A percentile compares a stretch with the other conserved stretches of the same genome.
Conservation (phyloP, 2,113 vertebrate genomes). For the Andinoacara biseriatus region DNA sequence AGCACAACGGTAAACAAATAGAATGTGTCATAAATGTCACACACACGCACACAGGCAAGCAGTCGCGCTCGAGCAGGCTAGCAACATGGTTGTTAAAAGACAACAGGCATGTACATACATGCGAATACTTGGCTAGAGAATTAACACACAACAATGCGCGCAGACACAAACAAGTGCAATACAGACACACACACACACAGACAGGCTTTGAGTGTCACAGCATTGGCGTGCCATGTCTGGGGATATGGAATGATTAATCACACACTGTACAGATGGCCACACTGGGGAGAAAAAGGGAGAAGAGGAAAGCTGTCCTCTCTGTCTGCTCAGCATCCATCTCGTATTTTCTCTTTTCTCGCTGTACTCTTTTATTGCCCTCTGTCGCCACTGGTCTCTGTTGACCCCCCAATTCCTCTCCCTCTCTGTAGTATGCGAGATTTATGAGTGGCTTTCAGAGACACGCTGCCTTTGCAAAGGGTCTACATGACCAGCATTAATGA, state of each 20-base stretch:
- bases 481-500: slow-evolving; percentile 50
- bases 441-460: slow-evolving; percentile 43
- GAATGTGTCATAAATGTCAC: slow-evolving; percentile 50
- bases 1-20: slow-evolving; percentile 56
- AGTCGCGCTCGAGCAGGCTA: not conserved
- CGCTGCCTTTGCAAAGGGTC: slow-evolving; percentile 13
- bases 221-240: slow-evolving; percentile 62
- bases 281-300: slow-evolving; percentile 52
- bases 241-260: slow-evolving; percentile 75
- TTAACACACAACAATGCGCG: not conserved
- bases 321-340: slow-evolving; percentile 43
- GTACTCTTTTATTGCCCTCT: not conserved
- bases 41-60: not conserved
- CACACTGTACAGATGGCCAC: slow-evolving; percentile 72
- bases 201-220: slow-evolving; percentile 56
- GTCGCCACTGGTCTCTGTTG: slow-evolving; percentile 35
- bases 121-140: slow-evolving; percentile 29
- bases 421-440: slow-evolving; percentile 46
- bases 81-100: slow-evolving; percentile 4
- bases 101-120: slow-evolving; percentile 19
- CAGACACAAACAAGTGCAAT: slow-evolving; percentile 6
- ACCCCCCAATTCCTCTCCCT: slow-evolving; percentile 20
- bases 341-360: not conserved
- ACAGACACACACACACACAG: slow-evolving; percentile 26
- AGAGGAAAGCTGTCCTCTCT: slow-evolving; percentile 47